Percentiles rank a stretch among this genome's conserved stretches.
These are phyloP conservation scores for Geothlypis trichas DNA, from an alignment of 2,113 vertebrate genomes.

Conservation along the genomic window DNA sequence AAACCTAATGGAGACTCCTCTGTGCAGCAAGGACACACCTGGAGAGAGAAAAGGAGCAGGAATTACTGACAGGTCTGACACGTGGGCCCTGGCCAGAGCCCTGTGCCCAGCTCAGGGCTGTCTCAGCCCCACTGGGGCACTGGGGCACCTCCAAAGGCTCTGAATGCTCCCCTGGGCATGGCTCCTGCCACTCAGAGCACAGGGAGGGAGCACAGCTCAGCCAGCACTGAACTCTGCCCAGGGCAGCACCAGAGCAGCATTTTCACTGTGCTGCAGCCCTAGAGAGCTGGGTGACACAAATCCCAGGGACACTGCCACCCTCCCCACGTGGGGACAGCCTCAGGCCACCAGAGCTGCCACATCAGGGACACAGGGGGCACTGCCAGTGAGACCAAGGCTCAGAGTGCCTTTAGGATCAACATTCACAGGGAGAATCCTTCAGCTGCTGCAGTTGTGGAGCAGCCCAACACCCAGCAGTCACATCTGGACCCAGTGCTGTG, in stretches of 20 bases:
- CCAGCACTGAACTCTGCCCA: neutral
- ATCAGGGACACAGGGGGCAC: rapidly evolving
- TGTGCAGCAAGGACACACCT: neutral
- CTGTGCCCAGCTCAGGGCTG: neutral
- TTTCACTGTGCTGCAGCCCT: neutral
- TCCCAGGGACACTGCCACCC: neutral
- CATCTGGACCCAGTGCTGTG: neutral
- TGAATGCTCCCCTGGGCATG: neutral
- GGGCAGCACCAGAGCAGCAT: neutral
- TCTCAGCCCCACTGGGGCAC: rapidly evolving
- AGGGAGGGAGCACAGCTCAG: neutral
- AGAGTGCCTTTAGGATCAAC: neutral
- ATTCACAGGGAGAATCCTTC: neutral
- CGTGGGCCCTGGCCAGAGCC: rapidly evolving
- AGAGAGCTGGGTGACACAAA: neutral
- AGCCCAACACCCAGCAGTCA: neutral
- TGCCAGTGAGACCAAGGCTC: neutral
- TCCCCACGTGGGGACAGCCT: neutral
- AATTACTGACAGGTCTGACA: neutral
- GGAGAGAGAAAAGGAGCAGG: neutral
- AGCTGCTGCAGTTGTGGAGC: neutral
- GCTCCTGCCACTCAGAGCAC: neutral
- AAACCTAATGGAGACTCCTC: neutral
- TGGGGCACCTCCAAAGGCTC: neutral
- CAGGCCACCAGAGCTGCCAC: neutral